phyloP scores from a whole-genome alignment of 2,113 vertebrate species.

The Panthera leo region DNA sequence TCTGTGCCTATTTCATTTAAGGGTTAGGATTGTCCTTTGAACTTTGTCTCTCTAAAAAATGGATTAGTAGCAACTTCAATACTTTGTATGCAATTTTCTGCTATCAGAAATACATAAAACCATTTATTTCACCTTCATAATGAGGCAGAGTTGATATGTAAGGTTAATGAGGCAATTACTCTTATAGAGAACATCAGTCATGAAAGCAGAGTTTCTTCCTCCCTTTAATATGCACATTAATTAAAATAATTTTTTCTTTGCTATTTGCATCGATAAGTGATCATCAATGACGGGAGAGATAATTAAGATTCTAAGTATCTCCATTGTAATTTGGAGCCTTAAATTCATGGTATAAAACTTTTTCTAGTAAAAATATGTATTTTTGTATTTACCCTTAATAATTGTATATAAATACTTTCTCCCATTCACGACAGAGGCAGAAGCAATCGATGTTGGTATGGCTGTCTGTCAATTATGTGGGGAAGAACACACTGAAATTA shows the following conservation, averaged over 20 bases:
- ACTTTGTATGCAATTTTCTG: constrained; percentile 48
- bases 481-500: not conserved
- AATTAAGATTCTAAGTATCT: constrained; percentile 62
- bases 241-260: constrained; percentile 77
- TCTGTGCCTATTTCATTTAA: not conserved
- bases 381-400: not conserved
- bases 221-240: constrained; percentile 75
- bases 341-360: not conserved
- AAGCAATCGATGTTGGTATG: not conserved
- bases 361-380: not conserved
- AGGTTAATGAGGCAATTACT: constrained; percentile 83
- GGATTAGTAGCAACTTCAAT: not conserved
- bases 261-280: constrained; percentile 75
- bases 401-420: not conserved
- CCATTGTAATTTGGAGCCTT: not conserved
- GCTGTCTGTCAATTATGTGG: not conserved
- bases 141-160: constrained; percentile 74
- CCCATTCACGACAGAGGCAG: not conserved
- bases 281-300: constrained; percentile 62
- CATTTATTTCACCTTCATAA: constrained; percentile 80
- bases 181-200: constrained; percentile 76
- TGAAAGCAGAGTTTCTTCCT: constrained; percentile 72
- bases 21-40: constrained; percentile 1
- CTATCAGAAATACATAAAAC: constrained; percentile 68
- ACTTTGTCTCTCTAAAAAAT: not conserved